Conservation (phyloP, 2,113 vertebrate genomes). For the Pseudopodoces humilis region DNA sequence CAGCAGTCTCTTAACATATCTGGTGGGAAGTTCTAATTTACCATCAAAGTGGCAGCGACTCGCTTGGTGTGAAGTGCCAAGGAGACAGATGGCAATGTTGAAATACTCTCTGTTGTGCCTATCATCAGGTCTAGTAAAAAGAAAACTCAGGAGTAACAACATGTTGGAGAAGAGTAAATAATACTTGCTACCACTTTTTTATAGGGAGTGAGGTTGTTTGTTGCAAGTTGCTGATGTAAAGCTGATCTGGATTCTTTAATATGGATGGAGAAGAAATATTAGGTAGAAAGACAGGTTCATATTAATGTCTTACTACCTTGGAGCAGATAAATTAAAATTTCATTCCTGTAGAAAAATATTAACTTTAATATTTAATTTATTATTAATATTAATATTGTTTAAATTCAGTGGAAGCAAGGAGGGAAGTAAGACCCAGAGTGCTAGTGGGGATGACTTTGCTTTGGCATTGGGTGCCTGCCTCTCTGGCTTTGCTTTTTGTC, state of each 20-base stretch:
- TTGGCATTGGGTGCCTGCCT: background rate
- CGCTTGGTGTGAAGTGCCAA: conserved; percentile 39
- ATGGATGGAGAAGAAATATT: background rate
- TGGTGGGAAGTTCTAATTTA: conserved; percentile 34
- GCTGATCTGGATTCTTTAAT: background rate
- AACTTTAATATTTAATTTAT: no score
- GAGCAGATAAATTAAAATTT: background rate
- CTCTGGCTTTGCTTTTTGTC: background rate
- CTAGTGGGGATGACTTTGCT: background rate
- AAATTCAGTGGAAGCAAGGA: background rate
- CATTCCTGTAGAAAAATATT: background rate
- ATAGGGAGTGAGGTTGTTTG: background rate
- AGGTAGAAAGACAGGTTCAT: background rate
- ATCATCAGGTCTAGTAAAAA: conserved; percentile 56
- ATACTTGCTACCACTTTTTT: conserved; percentile 11
- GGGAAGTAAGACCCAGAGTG: background rate
- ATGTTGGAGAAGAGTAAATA: conserved; percentile 51
- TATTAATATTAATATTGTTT: no score
- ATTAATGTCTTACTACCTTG: background rate
- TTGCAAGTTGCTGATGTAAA: background rate
- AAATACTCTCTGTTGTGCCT: conserved; percentile 64
- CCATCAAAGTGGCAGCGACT: conserved; percentile 9
- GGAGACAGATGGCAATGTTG: conserved; percentile 64
- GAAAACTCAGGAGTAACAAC: conserved; percentile 48
- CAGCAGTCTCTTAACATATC: conserved; percentile 12